A percentile compares a stretch with the other conserved stretches of the same genome.
Conservation (phyloP, 2,888 invertebrate species). For the Protodeltote pygarga region DNA sequence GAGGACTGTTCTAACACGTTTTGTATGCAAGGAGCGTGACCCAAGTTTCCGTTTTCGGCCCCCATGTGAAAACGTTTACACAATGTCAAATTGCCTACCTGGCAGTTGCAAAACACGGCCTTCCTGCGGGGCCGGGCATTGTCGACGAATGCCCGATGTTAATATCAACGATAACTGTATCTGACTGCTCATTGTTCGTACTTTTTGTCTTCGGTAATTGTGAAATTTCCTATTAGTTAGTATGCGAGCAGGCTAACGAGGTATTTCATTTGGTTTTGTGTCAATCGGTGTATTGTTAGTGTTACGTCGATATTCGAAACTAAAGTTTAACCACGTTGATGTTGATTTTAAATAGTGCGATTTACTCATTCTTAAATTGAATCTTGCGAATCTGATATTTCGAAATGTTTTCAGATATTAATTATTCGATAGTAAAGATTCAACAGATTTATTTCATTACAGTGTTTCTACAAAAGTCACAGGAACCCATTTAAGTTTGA, state of each 20-base stretch:
- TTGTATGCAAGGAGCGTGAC: conserved; percentile 77
- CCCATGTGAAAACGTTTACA: conserved; percentile 79
- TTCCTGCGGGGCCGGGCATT: conserved; percentile 64
- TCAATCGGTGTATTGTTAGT: conserved; percentile 34
- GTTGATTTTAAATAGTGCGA: conserved; percentile 4
- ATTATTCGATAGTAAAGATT: no score
- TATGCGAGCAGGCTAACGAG: conserved; percentile 28
- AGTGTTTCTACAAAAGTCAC: background rate
- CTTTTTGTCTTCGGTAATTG: conserved; percentile 47
- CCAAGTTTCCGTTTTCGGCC: conserved; percentile 77
- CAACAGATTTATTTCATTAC: no score
- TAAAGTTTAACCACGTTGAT: conserved; percentile 29
- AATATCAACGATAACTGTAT: conserved; percentile 54
- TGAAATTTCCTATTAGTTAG: conserved; percentile 44
- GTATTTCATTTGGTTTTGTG: conserved; percentile 37
- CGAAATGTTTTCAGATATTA: no score
- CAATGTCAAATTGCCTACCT: conserved; percentile 79
- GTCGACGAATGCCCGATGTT: conserved; percentile 53
- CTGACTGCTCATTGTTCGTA: conserved; percentile 47
- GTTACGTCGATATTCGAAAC: conserved; percentile 29
- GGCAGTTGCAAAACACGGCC: conserved; percentile 72
- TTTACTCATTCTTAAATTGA: conserved; percentile 5
- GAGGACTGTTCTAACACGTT: conserved; percentile 43
- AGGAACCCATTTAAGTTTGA: conserved; percentile 3
- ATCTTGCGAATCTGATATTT: background rate